phyloP scores from a whole-genome alignment of 2,888 invertebrate genomes.

The Colletes collaris region DNA sequence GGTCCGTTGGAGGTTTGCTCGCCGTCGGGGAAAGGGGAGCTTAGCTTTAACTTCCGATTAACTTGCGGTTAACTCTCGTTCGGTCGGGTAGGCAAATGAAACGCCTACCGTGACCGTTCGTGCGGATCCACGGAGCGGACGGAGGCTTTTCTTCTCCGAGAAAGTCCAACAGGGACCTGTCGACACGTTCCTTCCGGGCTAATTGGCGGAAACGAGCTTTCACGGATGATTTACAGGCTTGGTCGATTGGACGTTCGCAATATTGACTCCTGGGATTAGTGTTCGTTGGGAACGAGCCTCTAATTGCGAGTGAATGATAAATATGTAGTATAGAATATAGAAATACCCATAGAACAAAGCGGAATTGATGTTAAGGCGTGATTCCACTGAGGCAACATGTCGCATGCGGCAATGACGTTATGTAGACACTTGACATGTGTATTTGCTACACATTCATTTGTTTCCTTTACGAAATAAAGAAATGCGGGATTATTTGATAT shows the following conservation, averaged over 20 bases:
- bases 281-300: not conserved
- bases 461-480: too few relatives aligned
- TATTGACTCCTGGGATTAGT: not conserved
- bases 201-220: conserved; percentile 58
- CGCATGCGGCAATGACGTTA: too few relatives aligned
- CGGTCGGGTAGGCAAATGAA: conserved; percentile 75
- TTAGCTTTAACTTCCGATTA: conserved; percentile 78
- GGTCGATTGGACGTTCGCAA: not conserved
- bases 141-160: conserved; percentile 36
- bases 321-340: too few relatives aligned
- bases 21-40: conserved; percentile 58
- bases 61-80: conserved; percentile 72
- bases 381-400: too few relatives aligned
- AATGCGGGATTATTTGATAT: too few relatives aligned
- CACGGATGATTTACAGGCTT: not conserved
- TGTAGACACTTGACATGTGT: too few relatives aligned
- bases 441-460: too few relatives aligned
- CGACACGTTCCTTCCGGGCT: conserved; percentile 50
- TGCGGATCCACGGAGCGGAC: conserved; percentile 34
- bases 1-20: conserved; percentile 70
- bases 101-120: conserved; percentile 66
- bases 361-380: too few relatives aligned
- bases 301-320: too few relatives aligned
- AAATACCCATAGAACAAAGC: too few relatives aligned
- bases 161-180: conserved; percentile 39